Percentiles rank a stretch among this genome's conserved stretches.
phyloP scores from a whole-genome alignment of 2,888 invertebrate genomes.

The Xanthia icteritia region DNA sequence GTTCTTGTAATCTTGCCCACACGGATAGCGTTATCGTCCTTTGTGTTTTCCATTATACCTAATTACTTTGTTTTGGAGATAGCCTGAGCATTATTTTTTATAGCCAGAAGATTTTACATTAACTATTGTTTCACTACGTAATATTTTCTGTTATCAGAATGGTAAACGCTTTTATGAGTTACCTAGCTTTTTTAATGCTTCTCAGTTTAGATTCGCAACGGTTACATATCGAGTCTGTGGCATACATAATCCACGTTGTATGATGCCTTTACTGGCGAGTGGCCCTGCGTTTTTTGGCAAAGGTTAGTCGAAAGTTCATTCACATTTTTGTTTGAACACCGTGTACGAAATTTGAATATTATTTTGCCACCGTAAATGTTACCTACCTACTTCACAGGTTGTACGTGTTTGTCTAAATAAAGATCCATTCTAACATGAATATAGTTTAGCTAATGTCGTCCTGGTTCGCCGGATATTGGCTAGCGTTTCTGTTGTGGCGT shows the following conservation, averaged over 20 bases:
- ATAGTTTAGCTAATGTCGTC: constrained; percentile 28
- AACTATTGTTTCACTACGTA: constrained; percentile 19
- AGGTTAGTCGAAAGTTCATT: constrained; percentile 42
- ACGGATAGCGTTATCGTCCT: constrained; percentile 68
- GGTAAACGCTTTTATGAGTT: constrained; percentile 2
- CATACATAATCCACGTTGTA: constrained; percentile 22
- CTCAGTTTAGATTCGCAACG: constrained; percentile 21
- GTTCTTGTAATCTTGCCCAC: constrained; percentile 66
- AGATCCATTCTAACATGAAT: constrained; percentile 24
- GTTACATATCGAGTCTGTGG: constrained; percentile 11
- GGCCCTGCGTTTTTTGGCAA: constrained; percentile 45
- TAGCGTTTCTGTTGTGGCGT: constrained; percentile 36
- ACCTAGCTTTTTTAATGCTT: not conserved
- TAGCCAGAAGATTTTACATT: constrained; percentile 14
- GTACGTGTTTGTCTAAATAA: constrained; percentile 17
- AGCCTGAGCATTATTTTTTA: constrained; percentile 36
- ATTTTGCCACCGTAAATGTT: not conserved
- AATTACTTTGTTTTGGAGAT: constrained; percentile 58
- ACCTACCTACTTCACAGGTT: not conserved
- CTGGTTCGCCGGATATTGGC: constrained; percentile 51
- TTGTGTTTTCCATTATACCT: constrained; percentile 57
- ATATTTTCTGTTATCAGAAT: constrained; percentile 20
- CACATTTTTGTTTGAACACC: constrained; percentile 28
- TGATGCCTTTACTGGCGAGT: constrained; percentile 36
- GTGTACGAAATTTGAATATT: constrained; percentile 18